Evolutionary conservation across 2,888 invertebrate genomes (phyloP), one percentile per base, ranked within the genome.

Genomic region (Catocala nupta): DNA sequence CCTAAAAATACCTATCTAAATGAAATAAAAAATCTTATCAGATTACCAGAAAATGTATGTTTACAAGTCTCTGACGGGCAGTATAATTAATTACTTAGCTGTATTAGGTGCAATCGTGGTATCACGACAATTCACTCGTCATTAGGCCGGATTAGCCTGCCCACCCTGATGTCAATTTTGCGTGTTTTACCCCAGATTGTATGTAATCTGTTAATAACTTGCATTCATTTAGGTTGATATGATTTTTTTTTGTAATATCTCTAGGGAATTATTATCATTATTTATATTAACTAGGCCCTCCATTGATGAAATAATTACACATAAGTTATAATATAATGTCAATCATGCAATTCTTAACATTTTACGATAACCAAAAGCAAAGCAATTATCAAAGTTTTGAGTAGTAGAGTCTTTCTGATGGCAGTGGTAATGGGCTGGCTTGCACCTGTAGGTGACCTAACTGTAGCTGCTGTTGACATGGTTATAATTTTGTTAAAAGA

Each of bases 41-140:
- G 45, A 63, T 44, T 34, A 52, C 13, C 43, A 43, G 43, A 34
- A 58, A 44, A 34, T 44, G 36, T 47, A 52, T 39, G 43, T 65
- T 54, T 49, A 60, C 53, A 65, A 58, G 39, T 42, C 51, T 55
- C 53, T 55, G 59, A 64, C 64, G 57, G 47, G 33, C 65, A 64
- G 44, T 68, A 45, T 63, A 73, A 65, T 69, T 75, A 77, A 80
- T 74, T 73, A 81, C 68, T 78, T 73, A 71, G 57, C 68, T 33
- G 58, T 59, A 76, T 69, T 65, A 65, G 63, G 33, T 42, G 63
- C 64, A 62, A 72, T 68, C 60, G 63, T 63, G 44, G 63, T 83
- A 83, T 83, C 83, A 83, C 82, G 67, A 71, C 84, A 68, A 68
- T 71, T 67, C 83, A 83, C 78, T 83, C 76, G 65, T 72, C 74